Conservation (phyloP, 2,888 invertebrate species). For the Conus canariensis region DNA sequence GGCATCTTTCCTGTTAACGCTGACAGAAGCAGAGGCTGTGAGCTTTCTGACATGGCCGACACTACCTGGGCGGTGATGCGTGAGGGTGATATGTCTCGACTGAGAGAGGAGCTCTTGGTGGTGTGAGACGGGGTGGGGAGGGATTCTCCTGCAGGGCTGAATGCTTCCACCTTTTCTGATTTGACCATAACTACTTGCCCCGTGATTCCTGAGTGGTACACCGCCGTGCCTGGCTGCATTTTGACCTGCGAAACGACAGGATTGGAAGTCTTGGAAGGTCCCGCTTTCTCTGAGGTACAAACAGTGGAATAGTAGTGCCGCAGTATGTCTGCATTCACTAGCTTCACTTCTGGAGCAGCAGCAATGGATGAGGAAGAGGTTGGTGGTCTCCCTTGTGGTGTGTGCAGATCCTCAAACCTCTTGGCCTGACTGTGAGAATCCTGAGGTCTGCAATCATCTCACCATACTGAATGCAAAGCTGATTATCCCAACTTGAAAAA, state of each 20-base stretch:
- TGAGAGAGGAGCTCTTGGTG: conserved; percentile 54
- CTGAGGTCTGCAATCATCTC: not conserved
- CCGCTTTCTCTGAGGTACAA: not conserved
- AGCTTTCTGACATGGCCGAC: conserved; percentile 51
- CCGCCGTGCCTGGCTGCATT: not conserved
- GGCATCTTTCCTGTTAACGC: conserved; percentile 51
- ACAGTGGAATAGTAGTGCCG: not conserved
- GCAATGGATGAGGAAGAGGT: not conserved
- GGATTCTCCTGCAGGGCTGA: not conserved
- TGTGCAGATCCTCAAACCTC: not conserved
- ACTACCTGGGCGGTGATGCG: conserved; percentile 55
- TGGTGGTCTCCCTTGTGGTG: not conserved
- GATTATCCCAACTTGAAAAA: not conserved
- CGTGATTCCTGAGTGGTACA: not conserved
- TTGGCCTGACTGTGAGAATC: not conserved
- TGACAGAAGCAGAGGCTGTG: conserved; percentile 44
- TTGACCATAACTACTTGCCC: conserved; percentile 21
- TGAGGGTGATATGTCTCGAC: conserved; percentile 55
- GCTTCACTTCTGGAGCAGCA: not conserved
- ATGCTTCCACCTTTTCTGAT: not conserved
- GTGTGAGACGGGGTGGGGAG: conserved; percentile 35
- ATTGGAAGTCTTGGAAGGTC: not conserved
- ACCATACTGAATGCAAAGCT: not conserved
- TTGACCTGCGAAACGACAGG: not conserved
- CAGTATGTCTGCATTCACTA: conserved; percentile 2